Evolutionary conservation across 1,140 invertebrate species (phyloP), one percentile per base, ranked within the genome.

Genomic region (Pectinophora gossypiella): DNA sequence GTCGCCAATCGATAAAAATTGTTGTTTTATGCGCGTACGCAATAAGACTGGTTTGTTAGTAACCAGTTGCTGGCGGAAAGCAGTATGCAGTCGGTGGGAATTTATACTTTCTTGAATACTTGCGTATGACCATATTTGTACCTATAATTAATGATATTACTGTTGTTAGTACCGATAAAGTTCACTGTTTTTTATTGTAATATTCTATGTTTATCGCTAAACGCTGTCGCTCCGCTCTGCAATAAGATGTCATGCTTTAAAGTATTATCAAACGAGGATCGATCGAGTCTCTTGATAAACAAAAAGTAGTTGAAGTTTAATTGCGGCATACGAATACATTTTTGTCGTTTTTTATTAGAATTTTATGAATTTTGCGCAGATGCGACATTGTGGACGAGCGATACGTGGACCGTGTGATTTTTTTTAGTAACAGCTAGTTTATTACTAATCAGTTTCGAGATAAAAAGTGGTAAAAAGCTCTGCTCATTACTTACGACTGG

Each of bases 1-100:
- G 54, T 60, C 57, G 27, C 18, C 50, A 40, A 40, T 43, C 44
- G 50, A 48, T 52, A 54, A 59, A 48, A 60, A 60, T 54, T 52
- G 51, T 12, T 12, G 46, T 56, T 59, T 64, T 60, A 47, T 48
- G 47, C 43, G 35, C 19, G 38, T 9, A 32, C 48, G 46, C 44
- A 48, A 15, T 46, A 22, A 22, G 19, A 21, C 16, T 44, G 40
- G 10, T 9, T 19, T 19, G 6, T 20, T 21, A 44, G 18, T 44
- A 21, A 20, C 15, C 7, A 44, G 19, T 13, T 15, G 15, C 19
- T 27, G 42, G 19, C 42, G 42, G 42, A n/a, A 20, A 40, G n/a
- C n/a, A 10, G 38, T 15, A 15, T 40, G 38, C 38, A 15, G 22
- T 48, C 21, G 9, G 6, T 2, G 27, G 27, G 27, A 32, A 32